Conservation (phyloP, 1,140 invertebrate genomes). For the Neuroterus valhalla region DNA sequence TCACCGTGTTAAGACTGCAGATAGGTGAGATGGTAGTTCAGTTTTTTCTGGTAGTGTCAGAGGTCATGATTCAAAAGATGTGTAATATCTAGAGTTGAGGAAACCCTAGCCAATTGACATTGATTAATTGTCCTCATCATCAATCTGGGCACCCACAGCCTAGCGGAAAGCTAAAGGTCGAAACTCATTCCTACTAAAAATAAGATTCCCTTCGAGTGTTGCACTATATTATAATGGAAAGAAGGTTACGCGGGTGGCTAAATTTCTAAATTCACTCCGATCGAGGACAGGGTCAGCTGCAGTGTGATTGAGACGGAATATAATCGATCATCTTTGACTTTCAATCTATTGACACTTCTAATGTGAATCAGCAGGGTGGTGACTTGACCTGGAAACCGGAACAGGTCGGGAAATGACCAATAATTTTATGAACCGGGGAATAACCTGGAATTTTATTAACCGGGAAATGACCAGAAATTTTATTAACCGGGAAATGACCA, state of each 20-base stretch:
- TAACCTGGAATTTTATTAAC: too few species aligned
- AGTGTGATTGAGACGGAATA: background rate
- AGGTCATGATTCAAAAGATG: background rate
- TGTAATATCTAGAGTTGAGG: background rate
- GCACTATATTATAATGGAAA: background rate
- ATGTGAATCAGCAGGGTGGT: too few species aligned
- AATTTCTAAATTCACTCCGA: constrained; percentile 21
- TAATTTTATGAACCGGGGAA: too few species aligned
- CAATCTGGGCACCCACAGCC: background rate
- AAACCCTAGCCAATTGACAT: background rate
- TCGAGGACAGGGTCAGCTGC: constrained; percentile 9
- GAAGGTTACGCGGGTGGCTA: constrained; percentile 26
- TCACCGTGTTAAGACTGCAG: background rate
- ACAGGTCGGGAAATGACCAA: too few species aligned
- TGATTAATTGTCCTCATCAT: background rate
- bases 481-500: too few species aligned
- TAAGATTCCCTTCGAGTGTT: background rate
- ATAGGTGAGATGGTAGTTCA: background rate
- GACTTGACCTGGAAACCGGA: too few species aligned
- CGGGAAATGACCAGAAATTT: too few species aligned
- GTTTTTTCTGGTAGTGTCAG: background rate
- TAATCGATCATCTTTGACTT: background rate
- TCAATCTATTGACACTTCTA: too few species aligned
- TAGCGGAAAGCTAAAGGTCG: background rate
- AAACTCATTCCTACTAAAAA: background rate